Evolutionary conservation across 2,888 invertebrate genomes (phyloP), one percentile per base, ranked within the genome.

Genomic region (Sthenelais limicola): DNA sequence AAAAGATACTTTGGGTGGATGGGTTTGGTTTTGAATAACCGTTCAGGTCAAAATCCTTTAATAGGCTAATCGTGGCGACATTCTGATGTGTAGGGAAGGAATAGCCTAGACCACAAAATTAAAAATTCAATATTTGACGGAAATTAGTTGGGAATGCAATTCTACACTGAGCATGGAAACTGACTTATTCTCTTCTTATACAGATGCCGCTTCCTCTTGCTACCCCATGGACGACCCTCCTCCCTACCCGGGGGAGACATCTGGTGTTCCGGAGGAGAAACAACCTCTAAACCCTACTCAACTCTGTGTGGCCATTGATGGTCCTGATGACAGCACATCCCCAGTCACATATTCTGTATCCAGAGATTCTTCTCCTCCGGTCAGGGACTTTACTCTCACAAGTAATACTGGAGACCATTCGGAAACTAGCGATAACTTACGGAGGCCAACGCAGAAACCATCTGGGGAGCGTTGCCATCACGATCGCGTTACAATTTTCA

Each of bases 141-240:
- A n/a, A n/a, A n/a, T n/a, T n/a, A n/a, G n/a, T n/a, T n/a, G n/a
- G n/a, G n/a, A n/a, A n/a, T n/a, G n/a, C n/a, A n/a, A n/a, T n/a
- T n/a, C n/a, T n/a, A n/a, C n/a, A n/a, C n/a, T n/a, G n/a, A n/a
- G n/a, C n/a, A n/a, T n/a, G n/a, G n/a, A n/a, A n/a, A n/a, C n/a
- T n/a, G n/a, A n/a, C n/a, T 9, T 4, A 18, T 32, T 43, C 43
- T 35, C 38, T n/a, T 62, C 38, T 24, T 18, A 21, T 12, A 24
- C 62, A 62, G 62, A 62, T n/a, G 62, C 38, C 35, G 62, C 62
- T 43, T 38, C 38, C 26, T 32, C 67, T 24, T 47, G 67, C 49
- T 71, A 71, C 54, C 71, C 71, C n/a, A 30, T 62, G 58, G 71
- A 71, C 51, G 71, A 71, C 58, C 71, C 71, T 48, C 71, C 71